A percentile compares a stretch with the other conserved stretches of the same genome.
These are phyloP conservation scores for Syngnathus scovelli DNA, from an alignment of 2,113 vertebrate genomes.

Conservation along the genomic window DNA sequence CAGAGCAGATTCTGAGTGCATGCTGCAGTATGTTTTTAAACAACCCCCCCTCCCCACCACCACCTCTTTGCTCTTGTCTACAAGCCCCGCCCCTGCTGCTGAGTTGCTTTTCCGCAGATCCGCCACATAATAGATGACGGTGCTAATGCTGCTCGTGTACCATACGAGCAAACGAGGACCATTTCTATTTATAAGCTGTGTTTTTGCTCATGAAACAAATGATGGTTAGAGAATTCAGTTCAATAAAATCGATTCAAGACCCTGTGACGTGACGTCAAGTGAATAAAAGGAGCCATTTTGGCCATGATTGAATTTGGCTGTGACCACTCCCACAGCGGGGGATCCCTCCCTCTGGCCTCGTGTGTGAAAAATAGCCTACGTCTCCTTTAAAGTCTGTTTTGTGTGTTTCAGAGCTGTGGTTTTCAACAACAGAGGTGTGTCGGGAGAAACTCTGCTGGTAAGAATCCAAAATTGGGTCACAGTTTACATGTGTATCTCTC, in stretches of 20 bases:
- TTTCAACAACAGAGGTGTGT: slow-evolving; percentile 79
- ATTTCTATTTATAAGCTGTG: not conserved
- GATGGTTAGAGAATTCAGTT: not conserved
- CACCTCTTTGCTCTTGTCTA: slow-evolving; percentile 14
- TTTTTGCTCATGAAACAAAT: not conserved
- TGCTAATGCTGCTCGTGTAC: slow-evolving; percentile 18
- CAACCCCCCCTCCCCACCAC: not conserved
- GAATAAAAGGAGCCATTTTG: too few relatives aligned
- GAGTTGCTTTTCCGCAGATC: slow-evolving; percentile 34
- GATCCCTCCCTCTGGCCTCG: too few relatives aligned
- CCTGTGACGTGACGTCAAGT: not conserved
- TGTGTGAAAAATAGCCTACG: too few relatives aligned
- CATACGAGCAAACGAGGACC: slow-evolving; percentile 1
- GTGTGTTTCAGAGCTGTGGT: slow-evolving; percentile 86
- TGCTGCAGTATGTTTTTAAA: slow-evolving; percentile 47
- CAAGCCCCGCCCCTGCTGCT: slow-evolving; percentile 43
- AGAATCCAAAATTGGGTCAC: slow-evolving; percentile 47
- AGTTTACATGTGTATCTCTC: too few relatives aligned
- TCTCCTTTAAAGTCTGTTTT: slow-evolving; percentile 9
- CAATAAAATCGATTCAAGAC: not conserved
- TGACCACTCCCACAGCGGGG: not conserved
- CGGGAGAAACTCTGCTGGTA: slow-evolving; percentile 92
- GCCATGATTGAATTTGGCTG: not conserved
- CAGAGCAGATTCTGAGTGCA: slow-evolving; percentile 38
- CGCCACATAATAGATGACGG: slow-evolving; percentile 43